A percentile compares a stretch with the other conserved stretches of the same genome.
phyloP scores from a whole-genome alignment of 2,888 invertebrate genomes.

The Oscheius myriophilus region DNA sequence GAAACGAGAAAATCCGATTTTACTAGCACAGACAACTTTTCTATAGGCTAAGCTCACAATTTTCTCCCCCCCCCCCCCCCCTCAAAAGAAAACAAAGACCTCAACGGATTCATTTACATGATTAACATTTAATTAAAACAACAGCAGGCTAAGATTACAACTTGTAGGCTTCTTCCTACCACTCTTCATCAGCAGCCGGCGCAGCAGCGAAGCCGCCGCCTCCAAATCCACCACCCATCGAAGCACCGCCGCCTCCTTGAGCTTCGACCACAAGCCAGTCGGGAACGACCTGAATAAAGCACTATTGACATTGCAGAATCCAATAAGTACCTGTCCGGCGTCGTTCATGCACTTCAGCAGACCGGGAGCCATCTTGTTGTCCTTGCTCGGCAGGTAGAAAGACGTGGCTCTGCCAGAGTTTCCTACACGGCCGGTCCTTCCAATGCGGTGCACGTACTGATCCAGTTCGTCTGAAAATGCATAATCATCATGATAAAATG shows the following conservation, averaged over 20 bases:
- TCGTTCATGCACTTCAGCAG: slow-evolving; percentile 3
- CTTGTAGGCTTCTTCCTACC: background rate
- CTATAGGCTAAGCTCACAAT: no score
- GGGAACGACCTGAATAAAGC: slow-evolving; percentile 15
- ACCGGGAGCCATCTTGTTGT: slow-evolving; percentile 70
- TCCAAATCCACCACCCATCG: background rate
- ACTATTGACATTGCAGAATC: background rate
- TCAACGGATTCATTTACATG: no score
- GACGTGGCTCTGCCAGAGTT: slow-evolving; percentile 73
- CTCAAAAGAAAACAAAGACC: no score
- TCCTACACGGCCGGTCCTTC: slow-evolving; percentile 73
- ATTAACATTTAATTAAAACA: no score
- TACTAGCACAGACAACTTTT: no score
- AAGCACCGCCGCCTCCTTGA: background rate
- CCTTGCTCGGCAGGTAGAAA: slow-evolving; percentile 74
- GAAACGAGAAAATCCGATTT: no score
- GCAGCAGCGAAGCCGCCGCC: background rate
- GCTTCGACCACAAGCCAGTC: slow-evolving; percentile 8
- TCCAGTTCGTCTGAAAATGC: slow-evolving; percentile 67
- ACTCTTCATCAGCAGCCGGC: background rate
- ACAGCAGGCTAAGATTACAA: no score
- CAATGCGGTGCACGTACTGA: slow-evolving; percentile 75
- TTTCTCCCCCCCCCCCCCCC: no score
- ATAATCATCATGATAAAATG: background rate
- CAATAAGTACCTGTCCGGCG: slow-evolving; percentile 18